Evolutionary conservation across 2,888 invertebrate species (phyloP).

Genomic region (Melinaea marsaeus): DNA sequence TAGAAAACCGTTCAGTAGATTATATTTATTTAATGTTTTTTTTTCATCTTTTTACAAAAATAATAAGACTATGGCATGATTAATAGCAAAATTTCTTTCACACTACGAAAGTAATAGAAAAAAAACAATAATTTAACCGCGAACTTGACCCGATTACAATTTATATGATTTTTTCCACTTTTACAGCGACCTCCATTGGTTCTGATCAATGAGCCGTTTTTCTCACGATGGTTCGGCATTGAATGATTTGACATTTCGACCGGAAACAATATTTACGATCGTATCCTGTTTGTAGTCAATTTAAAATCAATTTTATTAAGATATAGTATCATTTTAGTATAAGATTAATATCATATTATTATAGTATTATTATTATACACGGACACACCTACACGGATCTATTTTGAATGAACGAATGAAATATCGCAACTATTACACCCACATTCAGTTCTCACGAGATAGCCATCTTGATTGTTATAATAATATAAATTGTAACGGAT

Average conservation of each 20-base stretch:
- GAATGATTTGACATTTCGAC: conserved; percentile 9
- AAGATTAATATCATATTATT: not conserved
- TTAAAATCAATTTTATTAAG: not conserved
- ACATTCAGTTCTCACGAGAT: conserved; percentile 31
- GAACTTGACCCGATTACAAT: conserved; percentile 26
- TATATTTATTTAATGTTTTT: too few species aligned
- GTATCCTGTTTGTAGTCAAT: not conserved
- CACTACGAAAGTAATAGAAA: too few species aligned
- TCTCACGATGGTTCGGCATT: conserved; percentile 31
- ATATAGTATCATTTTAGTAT: not conserved
- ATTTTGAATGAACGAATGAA: conserved; percentile 10
- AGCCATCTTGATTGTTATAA: conserved; percentile 25
- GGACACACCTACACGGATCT: conserved; percentile 4
- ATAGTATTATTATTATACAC: not conserved
- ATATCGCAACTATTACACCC: conserved; percentile 23
- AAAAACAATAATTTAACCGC: not conserved
- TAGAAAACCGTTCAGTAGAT: too few species aligned
- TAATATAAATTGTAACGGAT: conserved; percentile 27
- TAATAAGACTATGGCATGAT: too few species aligned
- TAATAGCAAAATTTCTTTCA: too few species aligned
- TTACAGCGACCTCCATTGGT: conserved; percentile 53
- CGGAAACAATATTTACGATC: not conserved
- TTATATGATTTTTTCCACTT: conserved; percentile 50
- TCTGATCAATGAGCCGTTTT: conserved; percentile 26
- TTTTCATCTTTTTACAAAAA: too few species aligned